Evolutionary conservation across 2,113 vertebrate genomes (phyloP).

Genomic region (Ardeotis arabs): DNA sequence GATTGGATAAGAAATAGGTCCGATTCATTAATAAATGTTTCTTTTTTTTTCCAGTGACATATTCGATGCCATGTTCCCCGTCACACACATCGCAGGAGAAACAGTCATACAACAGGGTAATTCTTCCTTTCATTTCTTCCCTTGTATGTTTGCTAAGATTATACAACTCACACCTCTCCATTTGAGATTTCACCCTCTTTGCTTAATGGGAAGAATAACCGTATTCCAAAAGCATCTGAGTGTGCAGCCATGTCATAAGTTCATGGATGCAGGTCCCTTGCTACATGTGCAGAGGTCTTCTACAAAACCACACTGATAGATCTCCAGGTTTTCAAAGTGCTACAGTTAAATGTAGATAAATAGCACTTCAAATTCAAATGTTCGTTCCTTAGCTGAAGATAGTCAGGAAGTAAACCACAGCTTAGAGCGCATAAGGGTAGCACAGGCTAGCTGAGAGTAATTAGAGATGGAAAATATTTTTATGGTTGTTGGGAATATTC

Average conservation of each 20-base stretch:
- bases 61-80: constrained; percentile 98
- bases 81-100: constrained; percentile 96
- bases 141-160: not conserved
- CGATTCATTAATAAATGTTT: not conserved
- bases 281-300: not conserved
- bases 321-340: not conserved
- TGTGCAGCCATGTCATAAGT: not conserved
- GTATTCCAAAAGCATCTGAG: not conserved
- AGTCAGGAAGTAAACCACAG: not conserved
- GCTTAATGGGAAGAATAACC: not conserved
- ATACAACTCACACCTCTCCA: not conserved
- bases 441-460: not conserved
- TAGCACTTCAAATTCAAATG: not conserved
- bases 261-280: not conserved
- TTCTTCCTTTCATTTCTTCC: not conserved
- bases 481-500: constrained; percentile 38
- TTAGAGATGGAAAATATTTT: constrained; percentile 56
- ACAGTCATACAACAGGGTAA: constrained; percentile 96
- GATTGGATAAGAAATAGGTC: not conserved
- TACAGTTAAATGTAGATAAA: not conserved
- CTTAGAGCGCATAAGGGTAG: not conserved
- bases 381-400: not conserved
- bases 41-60: constrained; percentile 86
- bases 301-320: not conserved
- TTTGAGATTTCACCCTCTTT: not conserved